Evolutionary conservation across 2,888 invertebrate species (phyloP), one percentile per base, ranked within the genome.

Genomic region (Lasioglossum zephyrum): DNA sequence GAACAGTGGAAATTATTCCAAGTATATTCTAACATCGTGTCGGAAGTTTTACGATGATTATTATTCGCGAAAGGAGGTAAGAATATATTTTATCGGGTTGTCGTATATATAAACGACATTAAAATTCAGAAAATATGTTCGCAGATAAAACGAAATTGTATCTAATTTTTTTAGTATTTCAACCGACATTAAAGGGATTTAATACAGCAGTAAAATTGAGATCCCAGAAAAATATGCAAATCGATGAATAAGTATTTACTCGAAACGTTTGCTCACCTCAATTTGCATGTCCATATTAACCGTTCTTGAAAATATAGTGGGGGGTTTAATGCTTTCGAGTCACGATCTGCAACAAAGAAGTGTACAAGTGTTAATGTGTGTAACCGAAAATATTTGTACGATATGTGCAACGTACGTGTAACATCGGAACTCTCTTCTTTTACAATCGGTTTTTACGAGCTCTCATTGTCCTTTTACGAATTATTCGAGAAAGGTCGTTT

Each of bases 251-350:
- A 66, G 47, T 31, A 41, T 49, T 22, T 26, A 73, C 31, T 73
- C 6, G 66, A 57, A 36, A 63, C n/a, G 47, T 79, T 57, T 31
- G 63, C 86, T 82, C 74, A 87, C 87, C 84, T 87, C 87, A 4
- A 87, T 87, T 44, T 87, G 87, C 63, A 11, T 44, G 41, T 87
- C 87, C 87, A 84, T 87, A 57, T 79, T 79, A 44, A 73, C 53
- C 49, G 74, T 77, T 26, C 18, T 79, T 22, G 41, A n/a, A 5
- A 26, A n/a, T 60, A 5, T 9, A 4, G 39, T 4, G 39, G 6
- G 13, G 13, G 4, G 53, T 53, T 18, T n/a, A 31, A 70, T 26
- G 16, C 36, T 26, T 57, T 73, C 41, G 11, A 47, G 76, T 16
- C 26, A n/a, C 26, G n/a, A 18, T 70, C 85, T 86, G 81, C 2